These are phyloP conservation scores for Agrotis ipsilon DNA, from an alignment of 2,888 invertebrate genomes.

Conservation along the genomic window DNA sequence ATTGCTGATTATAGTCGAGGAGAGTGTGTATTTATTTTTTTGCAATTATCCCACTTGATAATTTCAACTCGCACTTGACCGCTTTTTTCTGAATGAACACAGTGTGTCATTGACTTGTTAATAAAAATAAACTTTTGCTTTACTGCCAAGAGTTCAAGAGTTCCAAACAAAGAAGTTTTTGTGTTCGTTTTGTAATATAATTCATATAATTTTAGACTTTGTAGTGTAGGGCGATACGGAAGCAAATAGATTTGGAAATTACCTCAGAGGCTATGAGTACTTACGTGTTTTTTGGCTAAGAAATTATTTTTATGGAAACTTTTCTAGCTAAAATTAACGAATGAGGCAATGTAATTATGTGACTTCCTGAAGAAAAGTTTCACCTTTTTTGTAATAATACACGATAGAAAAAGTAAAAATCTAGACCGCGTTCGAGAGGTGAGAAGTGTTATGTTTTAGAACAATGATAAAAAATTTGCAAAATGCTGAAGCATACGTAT, in stretches of 20 bases:
- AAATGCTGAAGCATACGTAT: too few relatives aligned
- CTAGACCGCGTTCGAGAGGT: too few relatives aligned
- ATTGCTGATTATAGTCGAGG: background rate
- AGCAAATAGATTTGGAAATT: conserved; percentile 19
- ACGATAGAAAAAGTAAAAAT: too few relatives aligned
- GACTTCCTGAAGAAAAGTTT: too few relatives aligned
- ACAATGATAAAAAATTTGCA: too few relatives aligned
- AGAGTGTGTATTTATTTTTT: background rate
- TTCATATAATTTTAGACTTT: conserved; percentile 23
- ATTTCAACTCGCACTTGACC: conserved; percentile 20
- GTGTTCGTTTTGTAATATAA: conserved; percentile 20
- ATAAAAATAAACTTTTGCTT: conserved; percentile 51
- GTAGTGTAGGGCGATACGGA: conserved; percentile 26
- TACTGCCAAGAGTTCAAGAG: conserved; percentile 48
- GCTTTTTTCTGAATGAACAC: conserved; percentile 22
- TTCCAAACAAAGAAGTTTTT: conserved; percentile 47
- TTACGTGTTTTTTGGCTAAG: conserved; percentile 10
- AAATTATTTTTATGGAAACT: background rate
- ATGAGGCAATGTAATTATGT: background rate
- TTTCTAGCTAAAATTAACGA: background rate
- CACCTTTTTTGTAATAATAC: too few relatives aligned
- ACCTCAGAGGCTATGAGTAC: conserved; percentile 3
- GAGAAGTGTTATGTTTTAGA: too few relatives aligned
- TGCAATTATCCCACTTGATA: too few relatives aligned
- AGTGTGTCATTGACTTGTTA: conserved; percentile 49